Evolutionary conservation across 2,888 invertebrate genomes (phyloP).

Genomic region (Aphidoletes aphidimyza): DNA sequence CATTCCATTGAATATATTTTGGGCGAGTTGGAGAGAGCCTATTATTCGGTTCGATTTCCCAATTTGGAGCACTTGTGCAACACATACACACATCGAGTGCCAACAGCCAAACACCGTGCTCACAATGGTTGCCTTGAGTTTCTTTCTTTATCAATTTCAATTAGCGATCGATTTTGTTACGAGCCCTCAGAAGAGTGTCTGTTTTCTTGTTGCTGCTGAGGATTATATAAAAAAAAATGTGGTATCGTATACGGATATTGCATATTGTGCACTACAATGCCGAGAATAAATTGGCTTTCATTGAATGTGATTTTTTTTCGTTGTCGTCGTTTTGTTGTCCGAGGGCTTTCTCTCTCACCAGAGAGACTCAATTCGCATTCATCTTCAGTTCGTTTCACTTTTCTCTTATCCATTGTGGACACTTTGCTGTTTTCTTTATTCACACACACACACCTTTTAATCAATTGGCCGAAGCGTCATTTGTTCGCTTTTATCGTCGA

Average conservation of each 20-base stretch:
- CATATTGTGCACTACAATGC: constrained; percentile 42
- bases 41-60: not conserved
- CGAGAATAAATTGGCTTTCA: constrained; percentile 42
- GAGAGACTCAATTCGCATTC: too few species aligned
- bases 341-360: constrained; percentile 31
- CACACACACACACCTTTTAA: constrained; percentile 6
- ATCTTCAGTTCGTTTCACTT: not conserved
- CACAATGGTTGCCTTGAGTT: not conserved
- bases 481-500: not conserved
- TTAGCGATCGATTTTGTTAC: constrained; percentile 49
- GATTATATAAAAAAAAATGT: constrained; percentile 39
- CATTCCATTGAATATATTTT: not conserved
- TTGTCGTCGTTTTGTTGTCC: not conserved
- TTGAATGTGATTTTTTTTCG: not conserved
- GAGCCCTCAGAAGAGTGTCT: not conserved
- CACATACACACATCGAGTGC: not conserved
- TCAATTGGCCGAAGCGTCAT: constrained; percentile 22
- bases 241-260: constrained; percentile 37
- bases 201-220: not conserved
- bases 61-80: constrained; percentile 48
- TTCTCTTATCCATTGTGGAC: constrained; percentile 41
- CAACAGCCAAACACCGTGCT: not conserved
- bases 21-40: not conserved
- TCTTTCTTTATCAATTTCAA: constrained; percentile 49
- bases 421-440: not conserved